Evolutionary conservation across 2,113 vertebrate species (phyloP).

Genomic region (Pseudorectes ferrugineus): DNA sequence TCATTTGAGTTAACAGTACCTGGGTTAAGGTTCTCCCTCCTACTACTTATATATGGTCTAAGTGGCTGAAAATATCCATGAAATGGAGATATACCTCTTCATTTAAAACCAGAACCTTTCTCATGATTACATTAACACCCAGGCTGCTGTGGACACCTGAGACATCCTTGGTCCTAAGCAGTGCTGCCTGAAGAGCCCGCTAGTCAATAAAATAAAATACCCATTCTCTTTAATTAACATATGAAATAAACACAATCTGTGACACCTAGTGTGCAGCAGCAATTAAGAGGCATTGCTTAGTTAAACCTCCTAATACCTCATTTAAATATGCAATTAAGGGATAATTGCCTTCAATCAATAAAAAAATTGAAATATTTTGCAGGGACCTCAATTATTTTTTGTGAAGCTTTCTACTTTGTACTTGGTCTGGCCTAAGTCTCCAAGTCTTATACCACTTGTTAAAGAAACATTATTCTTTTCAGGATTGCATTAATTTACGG

Average conservation of each 20-base stretch:
- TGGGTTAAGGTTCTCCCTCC: neutral
- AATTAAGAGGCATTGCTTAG: slow-evolving; percentile 89
- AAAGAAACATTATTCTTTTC: slow-evolving; percentile 63
- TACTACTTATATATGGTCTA: neutral
- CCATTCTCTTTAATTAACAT: slow-evolving; percentile 88
- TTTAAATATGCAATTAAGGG: slow-evolving; percentile 91
- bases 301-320: slow-evolving; percentile 88
- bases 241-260: slow-evolving; percentile 89
- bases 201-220: slow-evolving; percentile 84
- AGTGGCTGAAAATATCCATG: slow-evolving; percentile 48
- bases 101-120: slow-evolving; percentile 69
- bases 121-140: slow-evolving; percentile 72
- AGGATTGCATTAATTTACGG: neutral
- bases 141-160: slow-evolving; percentile 69
- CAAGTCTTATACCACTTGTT: slow-evolving; percentile 36
- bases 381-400: slow-evolving; percentile 77
- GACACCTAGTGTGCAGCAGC: slow-evolving; percentile 85
- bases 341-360: slow-evolving; percentile 91
- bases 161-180: slow-evolving; percentile 71
- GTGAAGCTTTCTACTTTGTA: slow-evolving; percentile 64
- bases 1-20: neutral
- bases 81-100: slow-evolving; percentile 58
- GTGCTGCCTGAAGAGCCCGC: slow-evolving; percentile 68
- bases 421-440: slow-evolving; percentile 52
- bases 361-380: slow-evolving; percentile 85